Conservation (phyloP, 2,113 vertebrate species). For the Mixornis gularis region DNA sequence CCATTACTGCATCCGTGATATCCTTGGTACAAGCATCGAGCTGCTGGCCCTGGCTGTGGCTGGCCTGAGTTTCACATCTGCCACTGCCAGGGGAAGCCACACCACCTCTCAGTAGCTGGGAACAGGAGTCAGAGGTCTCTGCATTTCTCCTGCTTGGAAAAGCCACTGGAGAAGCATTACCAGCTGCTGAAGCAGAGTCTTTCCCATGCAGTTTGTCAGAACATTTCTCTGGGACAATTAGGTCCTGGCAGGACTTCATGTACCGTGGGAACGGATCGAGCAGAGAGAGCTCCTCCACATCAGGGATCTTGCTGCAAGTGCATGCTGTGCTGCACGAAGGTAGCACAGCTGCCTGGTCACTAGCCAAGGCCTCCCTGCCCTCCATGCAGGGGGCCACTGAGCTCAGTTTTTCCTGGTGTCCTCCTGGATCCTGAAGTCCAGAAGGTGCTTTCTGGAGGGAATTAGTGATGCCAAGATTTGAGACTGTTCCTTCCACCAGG, state of each 20-base stretch:
- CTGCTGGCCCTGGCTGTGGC: constrained; percentile 24
- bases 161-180: constrained; percentile 24
- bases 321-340: not conserved
- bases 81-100: not conserved
- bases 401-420: constrained; percentile 32
- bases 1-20: constrained; percentile 30
- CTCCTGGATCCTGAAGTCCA: constrained; percentile 56
- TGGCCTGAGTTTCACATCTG: constrained; percentile 35
- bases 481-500: constrained; percentile 42
- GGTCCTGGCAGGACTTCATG: constrained; percentile 78
- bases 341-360: not conserved
- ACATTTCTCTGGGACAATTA: constrained; percentile 73
- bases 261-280: constrained; percentile 76
- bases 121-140: constrained; percentile 24
- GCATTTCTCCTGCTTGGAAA: not conserved
- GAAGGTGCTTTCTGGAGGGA: constrained; percentile 32
- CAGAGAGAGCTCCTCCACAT: constrained; percentile 75
- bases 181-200: not conserved
- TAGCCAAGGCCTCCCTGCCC: not conserved
- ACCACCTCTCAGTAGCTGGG: not conserved
- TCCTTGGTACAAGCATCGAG: constrained; percentile 69
- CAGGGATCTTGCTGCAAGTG: constrained; percentile 60
- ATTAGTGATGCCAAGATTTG: constrained; percentile 29
- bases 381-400: not conserved
- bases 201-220: constrained; percentile 33